Percentiles rank a stretch among this genome's conserved stretches.
Conservation (phyloP, 2,113 vertebrate genomes). For the Cinclus cinclus region DNA sequence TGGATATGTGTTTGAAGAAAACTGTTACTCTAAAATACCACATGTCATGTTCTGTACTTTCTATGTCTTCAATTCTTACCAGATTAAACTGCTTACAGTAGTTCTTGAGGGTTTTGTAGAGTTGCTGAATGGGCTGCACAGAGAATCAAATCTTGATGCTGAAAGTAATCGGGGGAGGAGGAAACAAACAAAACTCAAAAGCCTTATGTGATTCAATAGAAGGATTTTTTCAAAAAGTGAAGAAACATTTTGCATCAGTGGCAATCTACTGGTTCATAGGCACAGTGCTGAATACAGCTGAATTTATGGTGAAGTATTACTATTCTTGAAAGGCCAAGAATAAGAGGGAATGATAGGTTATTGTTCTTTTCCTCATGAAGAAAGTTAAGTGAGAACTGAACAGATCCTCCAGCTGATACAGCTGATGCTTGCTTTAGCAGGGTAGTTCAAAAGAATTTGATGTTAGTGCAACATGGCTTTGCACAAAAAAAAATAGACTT, state of each 20-base stretch:
- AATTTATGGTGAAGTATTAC: neutral
- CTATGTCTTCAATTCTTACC: neutral
- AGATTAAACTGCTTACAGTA: neutral
- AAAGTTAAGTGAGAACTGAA: neutral
- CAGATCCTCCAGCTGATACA: neutral
- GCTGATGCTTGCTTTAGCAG: neutral
- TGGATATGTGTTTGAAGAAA: neutral
- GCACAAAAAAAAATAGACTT: neutral
- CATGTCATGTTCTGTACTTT: neutral
- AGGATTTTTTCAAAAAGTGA: neutral
- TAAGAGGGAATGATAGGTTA: neutral
- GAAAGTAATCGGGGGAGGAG: neutral
- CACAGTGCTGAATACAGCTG: neutral
- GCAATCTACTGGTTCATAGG: slow-evolving; percentile 47
- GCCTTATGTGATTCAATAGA: neutral
- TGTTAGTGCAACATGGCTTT: neutral
- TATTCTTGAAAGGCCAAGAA: slow-evolving; percentile 48
- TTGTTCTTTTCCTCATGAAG: neutral
- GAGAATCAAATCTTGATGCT: neutral
- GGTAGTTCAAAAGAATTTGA: neutral
- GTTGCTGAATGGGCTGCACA: neutral
- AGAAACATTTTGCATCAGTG: slow-evolving; percentile 45
- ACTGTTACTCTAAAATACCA: neutral
- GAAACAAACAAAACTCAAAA: neutral
- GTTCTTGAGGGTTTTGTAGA: neutral